Evolutionary conservation across 2,888 invertebrate genomes (phyloP), one percentile per base, ranked within the genome.

Genomic region (Ecdyonurus torrentis): DNA sequence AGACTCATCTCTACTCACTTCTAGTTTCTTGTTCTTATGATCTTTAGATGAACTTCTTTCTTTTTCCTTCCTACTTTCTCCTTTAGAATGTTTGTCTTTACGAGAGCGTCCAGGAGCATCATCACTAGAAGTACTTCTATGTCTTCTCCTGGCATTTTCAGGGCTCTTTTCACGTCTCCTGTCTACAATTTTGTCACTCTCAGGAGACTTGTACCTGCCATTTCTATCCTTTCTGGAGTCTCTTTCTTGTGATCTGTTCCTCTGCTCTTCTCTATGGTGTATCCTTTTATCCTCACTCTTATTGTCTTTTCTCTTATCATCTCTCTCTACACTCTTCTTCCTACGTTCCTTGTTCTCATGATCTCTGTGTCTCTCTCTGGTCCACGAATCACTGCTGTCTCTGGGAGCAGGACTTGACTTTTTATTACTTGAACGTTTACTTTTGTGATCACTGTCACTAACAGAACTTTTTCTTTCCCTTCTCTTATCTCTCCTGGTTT

Each of bases 221-320:
- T 61, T 1, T 64, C 60, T 23, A 20, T 62, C 18, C 20, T 53
- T 25, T 58, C 55, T 18, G n/a, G 23, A 23, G 55, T 61, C 52
- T 52, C 61, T 20, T 37, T 52, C 52, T 61, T 55, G 59, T 50
- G 59, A 23, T 5, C 23, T 5, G 15, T 15, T 37, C 15, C 37
- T 37, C 5, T 37, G 5, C 5, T 37, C 37, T 10, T 37, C 15
- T 37, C 15, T 37, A 37, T 15, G 37, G 15, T 37, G 15, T 15
- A 53, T n/a, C 58, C 62, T 37, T 25, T 25, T 7, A 24, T 60
- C 52, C 3, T 53, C 37, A 3, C 58, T 22, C 50, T 61, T 37
- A 23, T 7, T 20, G 15, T 37, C 37, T 61, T 22, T 23, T 64
- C 60, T 63, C 58, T 55, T 55, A 25, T 53, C 25, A 58, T 25